Percentiles rank a stretch among this genome's conserved stretches.
Conservation (phyloP, 2,113 vertebrate species). For the Atlantisia rogersi region DNA sequence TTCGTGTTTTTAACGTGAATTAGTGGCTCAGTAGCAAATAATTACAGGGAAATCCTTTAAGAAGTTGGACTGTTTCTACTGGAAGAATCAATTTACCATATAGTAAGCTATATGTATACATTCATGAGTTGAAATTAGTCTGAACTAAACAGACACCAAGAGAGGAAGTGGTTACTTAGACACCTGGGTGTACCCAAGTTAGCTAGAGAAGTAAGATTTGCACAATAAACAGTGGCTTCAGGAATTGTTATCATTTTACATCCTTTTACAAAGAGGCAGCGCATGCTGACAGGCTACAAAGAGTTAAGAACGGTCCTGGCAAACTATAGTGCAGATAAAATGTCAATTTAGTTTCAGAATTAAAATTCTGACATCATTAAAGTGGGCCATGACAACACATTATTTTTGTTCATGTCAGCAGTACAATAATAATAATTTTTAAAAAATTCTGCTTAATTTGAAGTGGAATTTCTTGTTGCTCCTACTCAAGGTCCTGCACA, state of each 20-base stretch:
- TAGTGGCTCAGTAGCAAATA: background rate
- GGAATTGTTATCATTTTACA: background rate
- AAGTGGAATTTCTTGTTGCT: background rate
- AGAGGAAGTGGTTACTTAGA: background rate
- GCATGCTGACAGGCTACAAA: background rate
- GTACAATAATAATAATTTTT: background rate
- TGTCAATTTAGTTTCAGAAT: background rate
- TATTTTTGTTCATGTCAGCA: background rate
- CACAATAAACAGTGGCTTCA: background rate
- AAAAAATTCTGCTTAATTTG: background rate
- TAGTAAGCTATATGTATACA: fast-evolving
- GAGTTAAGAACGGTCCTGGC: background rate
- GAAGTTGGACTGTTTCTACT: background rate
- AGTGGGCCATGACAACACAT: background rate
- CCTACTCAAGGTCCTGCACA: background rate
- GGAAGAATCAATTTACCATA: background rate
- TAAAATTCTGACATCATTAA: background rate
- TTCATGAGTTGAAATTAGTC: background rate
- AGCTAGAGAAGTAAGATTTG: background rate
- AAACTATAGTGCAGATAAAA: background rate
- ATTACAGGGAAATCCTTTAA: background rate
- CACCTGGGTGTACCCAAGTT: background rate
- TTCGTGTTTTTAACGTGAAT: background rate
- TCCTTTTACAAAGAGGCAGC: background rate
- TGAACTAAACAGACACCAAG: too few species aligned